Conservation (phyloP, 2,797 vertebrate species). For the Champsocephalus gunnari region DNA sequence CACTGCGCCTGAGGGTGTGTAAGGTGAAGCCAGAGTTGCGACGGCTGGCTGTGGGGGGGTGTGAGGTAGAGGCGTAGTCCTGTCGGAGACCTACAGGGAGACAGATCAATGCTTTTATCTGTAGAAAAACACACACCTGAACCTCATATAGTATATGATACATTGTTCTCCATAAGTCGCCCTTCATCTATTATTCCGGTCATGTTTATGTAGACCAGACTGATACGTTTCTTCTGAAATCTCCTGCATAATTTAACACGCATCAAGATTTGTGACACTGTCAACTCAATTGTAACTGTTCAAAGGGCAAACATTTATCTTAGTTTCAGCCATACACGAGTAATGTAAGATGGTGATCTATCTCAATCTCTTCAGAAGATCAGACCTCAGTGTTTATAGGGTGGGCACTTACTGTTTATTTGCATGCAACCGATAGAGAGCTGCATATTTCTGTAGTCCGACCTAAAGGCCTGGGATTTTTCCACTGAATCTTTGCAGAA, state of each 20-base stretch:
- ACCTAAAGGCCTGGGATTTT: no score
- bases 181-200: constrained; percentile 54
- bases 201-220: constrained; percentile 20
- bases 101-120: constrained; percentile 20
- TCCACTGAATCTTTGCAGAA: no score
- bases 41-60: constrained; percentile 87
- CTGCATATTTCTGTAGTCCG: no score
- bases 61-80: constrained; percentile 96
- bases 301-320: constrained; percentile 41
- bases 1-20: constrained; percentile 87
- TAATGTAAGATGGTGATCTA: background rate
- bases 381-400: background rate
- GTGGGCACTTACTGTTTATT: no score
- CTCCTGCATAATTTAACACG: constrained; percentile 43
- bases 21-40: constrained; percentile 92
- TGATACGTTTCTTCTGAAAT: constrained; percentile 42
- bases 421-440: no score
- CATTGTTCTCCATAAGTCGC: constrained; percentile 5
- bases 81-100: constrained; percentile 91
- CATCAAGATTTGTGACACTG: constrained; percentile 8
- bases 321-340: constrained; percentile 8
- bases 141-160: background rate
- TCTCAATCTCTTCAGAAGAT: background rate
- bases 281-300: constrained; percentile 16
- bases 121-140: constrained; percentile 17